Conservation (phyloP, 2,113 vertebrate genomes). For the Toxotes chatareus region DNA sequence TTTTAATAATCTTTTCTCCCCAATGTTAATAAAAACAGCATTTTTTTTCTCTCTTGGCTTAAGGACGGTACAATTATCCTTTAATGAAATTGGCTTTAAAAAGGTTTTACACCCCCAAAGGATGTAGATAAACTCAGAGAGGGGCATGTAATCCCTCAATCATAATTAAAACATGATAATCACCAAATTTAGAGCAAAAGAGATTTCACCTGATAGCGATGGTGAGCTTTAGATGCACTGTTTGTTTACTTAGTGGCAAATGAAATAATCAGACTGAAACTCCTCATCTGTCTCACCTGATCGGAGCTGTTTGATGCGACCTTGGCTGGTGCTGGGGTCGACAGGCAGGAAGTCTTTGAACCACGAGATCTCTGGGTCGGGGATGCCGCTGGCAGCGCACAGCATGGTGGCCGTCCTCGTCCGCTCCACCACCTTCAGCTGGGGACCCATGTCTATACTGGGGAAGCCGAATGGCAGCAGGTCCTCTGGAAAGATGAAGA, state of each 20-base stretch:
- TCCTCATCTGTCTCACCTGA: conserved; percentile 86
- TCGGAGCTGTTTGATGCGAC: conserved; percentile 95
- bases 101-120: conserved; percentile 67
- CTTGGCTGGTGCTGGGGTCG: conserved; percentile 91
- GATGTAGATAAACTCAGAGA: conserved; percentile 67
- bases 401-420: conserved; percentile 97
- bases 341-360: conserved; percentile 98
- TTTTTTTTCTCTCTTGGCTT: conserved; percentile 28
- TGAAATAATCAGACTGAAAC: not conserved
- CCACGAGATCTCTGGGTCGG: conserved; percentile 98
- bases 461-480: conserved; percentile 95
- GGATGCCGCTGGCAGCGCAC: conserved; percentile 95
- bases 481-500: conserved; percentile 88
- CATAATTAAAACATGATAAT: conserved; percentile 73
- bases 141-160: conserved; percentile 73
- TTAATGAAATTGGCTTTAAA: conserved; percentile 71
- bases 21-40: conserved; percentile 60
- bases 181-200: conserved; percentile 64
- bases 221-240: conserved; percentile 29
- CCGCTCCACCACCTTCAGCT: conserved; percentile 97
- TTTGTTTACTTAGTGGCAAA: conserved; percentile 43
- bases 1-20: conserved; percentile 52
- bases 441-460: conserved; percentile 99
- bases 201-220: conserved; percentile 59
- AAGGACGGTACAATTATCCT: conserved; percentile 58